phyloP scores from a whole-genome alignment of 2,888 invertebrate genomes.

The Hyposoter didymator region DNA sequence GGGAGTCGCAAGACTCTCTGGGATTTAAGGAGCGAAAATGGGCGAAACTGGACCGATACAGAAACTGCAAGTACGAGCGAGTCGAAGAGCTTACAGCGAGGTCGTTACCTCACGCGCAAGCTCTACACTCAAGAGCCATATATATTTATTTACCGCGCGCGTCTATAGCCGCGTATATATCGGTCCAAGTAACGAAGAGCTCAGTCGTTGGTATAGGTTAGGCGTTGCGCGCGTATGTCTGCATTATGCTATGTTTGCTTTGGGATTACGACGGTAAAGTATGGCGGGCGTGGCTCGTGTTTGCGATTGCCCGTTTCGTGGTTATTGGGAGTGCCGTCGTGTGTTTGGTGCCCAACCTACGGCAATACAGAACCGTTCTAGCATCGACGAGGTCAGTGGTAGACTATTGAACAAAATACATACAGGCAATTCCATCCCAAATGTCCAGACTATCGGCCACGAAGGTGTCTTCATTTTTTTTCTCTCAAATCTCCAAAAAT shows the following conservation, averaged over 20 bases:
- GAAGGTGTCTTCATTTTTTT: not conserved
- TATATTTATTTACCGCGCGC: slow-evolving; percentile 4
- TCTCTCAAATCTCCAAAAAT: not conserved
- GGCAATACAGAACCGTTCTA: slow-evolving; percentile 35
- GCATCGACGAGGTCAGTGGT: slow-evolving; percentile 31
- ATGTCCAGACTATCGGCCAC: not conserved
- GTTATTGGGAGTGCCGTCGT: slow-evolving; percentile 78
- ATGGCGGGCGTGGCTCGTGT: slow-evolving; percentile 74
- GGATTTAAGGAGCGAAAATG: slow-evolving; percentile 32
- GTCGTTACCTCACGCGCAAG: slow-evolving; percentile 34
- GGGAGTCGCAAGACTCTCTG: slow-evolving; percentile 8
- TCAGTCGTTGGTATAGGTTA: slow-evolving; percentile 62
- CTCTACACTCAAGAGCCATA: slow-evolving; percentile 7
- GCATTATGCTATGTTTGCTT: slow-evolving; percentile 80
- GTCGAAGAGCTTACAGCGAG: slow-evolving; percentile 37
- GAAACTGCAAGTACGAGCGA: slow-evolving; percentile 9
- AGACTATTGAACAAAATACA: slow-evolving; percentile 26
- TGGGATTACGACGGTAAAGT: slow-evolving; percentile 80
- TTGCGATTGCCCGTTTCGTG: slow-evolving; percentile 79
- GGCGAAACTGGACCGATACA: not conserved
- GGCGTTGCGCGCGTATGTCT: slow-evolving; percentile 78
- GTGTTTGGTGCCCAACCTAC: slow-evolving; percentile 63
- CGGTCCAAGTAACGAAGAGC: slow-evolving; percentile 11
- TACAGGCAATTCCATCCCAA: slow-evolving; percentile 5
- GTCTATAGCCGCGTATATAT: slow-evolving; percentile 24